Base-by-base conservation (phyloP, 2,113 vertebrate genomes). In the Motacilla alba region DNA sequence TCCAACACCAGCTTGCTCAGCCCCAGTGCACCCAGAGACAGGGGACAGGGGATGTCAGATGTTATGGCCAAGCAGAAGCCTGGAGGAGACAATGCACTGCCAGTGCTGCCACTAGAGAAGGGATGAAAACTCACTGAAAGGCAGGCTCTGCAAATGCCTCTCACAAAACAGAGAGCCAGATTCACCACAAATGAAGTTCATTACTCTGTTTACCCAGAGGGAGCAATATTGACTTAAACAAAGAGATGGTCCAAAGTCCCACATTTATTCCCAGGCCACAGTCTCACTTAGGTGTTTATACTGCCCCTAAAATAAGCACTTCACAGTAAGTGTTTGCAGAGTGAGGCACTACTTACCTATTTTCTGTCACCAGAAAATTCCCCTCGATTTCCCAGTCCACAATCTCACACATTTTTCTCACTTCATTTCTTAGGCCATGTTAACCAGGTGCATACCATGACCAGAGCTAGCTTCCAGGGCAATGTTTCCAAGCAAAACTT, bases 241-340 rank as follows among this genome's bases (percentile, higher is more conserved):
- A 89, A n/a, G 30, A 12, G 26, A 44, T 53, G 39, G 67, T 91
- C 46, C 55, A 35, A 90, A 74, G 78, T 84, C 37, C 17, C 33
- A 55, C 12, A n/a, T 88, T 90, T 83, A 91, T 85, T 95, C 55
- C 59, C 59, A 90, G 37, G n/a, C 18, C 19, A 87, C 13, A 63
- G 24, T 10, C 15, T 58, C 47, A 47, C 70, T 90, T 80, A 44
- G 24, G 33, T 77, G 39, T 69, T 79, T 52, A 67, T 62, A 63
- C 10, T 77, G 27, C 39, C 43, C 35, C 15, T 9, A 47, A 76
- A 93, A 83, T 58, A 83, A 95, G 63, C 63, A 52, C 67, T 83
- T 90, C 24, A 47, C 0, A 1, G 20, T 63, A 81, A 76, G 30
- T 64, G 43, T 74, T 89, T 94, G 56, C 66, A 73, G 39, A 87